Evolutionary conservation across 2,797 vertebrate species (phyloP).

Genomic region (Manis crassicaudata): DNA sequence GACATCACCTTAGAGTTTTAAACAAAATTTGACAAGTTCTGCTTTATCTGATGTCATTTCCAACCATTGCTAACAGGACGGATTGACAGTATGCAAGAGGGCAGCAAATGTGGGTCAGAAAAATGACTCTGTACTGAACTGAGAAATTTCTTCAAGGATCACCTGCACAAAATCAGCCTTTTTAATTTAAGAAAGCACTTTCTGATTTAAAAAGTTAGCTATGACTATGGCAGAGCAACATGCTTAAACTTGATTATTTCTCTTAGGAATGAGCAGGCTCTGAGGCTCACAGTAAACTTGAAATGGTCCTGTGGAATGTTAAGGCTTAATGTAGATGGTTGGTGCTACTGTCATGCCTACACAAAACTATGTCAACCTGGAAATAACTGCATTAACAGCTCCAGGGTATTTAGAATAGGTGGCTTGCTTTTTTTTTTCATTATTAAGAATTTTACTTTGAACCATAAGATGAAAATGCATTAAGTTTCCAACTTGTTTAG

Average conservation of each 20-base stretch:
- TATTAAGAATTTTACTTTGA: conserved; percentile 83
- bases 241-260: conserved; percentile 86
- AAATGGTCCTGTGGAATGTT: conserved; percentile 84
- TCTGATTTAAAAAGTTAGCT: conserved; percentile 85
- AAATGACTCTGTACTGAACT: conserved; percentile 69
- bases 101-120: conserved; percentile 71
- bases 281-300: conserved; percentile 83
- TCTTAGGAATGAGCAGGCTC: conserved; percentile 82
- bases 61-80: not conserved
- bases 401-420: conserved; percentile 83
- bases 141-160: conserved; percentile 73
- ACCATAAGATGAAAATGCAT: conserved; percentile 80
- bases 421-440: conserved; percentile 63
- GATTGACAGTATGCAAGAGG: conserved; percentile 16
- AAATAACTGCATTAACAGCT: conserved; percentile 84
- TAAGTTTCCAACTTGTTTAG: conserved; percentile 81
- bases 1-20: not conserved
- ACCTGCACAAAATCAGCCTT: conserved; percentile 82
- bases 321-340: conserved; percentile 78
- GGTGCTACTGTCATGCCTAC: conserved; percentile 83
- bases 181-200: conserved; percentile 69
- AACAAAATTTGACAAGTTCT: not conserved
- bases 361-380: conserved; percentile 83
- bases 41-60: conserved; percentile 8
- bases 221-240: conserved; percentile 82